Conservation (phyloP, 2,888 invertebrate species). For the Catocala nupta region DNA sequence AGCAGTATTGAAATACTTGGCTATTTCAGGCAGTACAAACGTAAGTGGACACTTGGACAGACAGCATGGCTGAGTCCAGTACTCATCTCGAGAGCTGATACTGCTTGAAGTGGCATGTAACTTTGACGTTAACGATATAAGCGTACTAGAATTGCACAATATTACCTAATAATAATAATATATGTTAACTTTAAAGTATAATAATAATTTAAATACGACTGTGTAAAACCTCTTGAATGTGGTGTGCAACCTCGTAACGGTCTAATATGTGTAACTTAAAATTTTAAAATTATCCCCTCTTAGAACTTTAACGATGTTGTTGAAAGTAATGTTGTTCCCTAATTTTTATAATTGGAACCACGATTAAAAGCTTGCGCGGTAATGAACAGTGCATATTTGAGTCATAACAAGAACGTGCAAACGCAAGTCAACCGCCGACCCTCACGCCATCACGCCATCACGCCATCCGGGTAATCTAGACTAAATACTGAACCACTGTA, state of each 20-base stretch:
- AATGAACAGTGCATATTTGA: conserved; percentile 12
- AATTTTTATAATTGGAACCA: conserved; percentile 51
- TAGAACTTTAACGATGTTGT: conserved; percentile 32
- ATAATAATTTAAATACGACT: conserved; percentile 52
- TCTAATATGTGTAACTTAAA: conserved; percentile 54
- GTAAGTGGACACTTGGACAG: not conserved
- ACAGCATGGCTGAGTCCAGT: not conserved
- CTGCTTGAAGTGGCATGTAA: conserved; percentile 53
- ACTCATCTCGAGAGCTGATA: conserved; percentile 24
- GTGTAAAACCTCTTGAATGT: conserved; percentile 51
- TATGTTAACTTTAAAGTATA: conserved; percentile 57
- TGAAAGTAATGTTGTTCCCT: conserved; percentile 38
- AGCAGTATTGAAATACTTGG: conserved; percentile 47
- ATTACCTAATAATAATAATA: conserved; percentile 51
- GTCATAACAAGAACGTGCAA: conserved; percentile 2
- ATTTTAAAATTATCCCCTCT: conserved; percentile 28
- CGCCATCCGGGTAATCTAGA: too few relatives aligned
- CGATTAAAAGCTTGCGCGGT: conserved; percentile 22
- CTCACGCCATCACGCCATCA: too few relatives aligned
- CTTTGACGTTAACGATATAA: conserved; percentile 54
- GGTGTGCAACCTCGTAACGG: conserved; percentile 52
- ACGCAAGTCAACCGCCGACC: not conserved
- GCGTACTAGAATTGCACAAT: conserved; percentile 61
- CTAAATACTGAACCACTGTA: too few relatives aligned
- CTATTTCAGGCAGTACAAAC: conserved; percentile 54